A percentile compares a stretch with the other conserved stretches of the same genome.
phyloP scores from a whole-genome alignment of 2,797 vertebrate species.

The Lophius americanus region DNA sequence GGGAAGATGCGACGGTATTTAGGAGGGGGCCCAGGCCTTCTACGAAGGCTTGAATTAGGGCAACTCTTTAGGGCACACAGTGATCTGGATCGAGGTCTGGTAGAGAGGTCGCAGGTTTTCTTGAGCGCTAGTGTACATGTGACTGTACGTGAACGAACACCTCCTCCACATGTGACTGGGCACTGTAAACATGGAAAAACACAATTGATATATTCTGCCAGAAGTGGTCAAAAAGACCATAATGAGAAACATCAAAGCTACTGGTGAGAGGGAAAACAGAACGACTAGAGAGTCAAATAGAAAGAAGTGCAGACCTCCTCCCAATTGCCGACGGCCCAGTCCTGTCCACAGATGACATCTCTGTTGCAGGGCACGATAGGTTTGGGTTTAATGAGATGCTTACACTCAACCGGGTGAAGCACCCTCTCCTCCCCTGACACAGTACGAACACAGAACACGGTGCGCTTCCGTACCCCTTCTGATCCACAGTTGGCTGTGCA shows the following conservation, averaged over 20 bases:
- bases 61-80: constrained; percentile 93
- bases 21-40: constrained; percentile 64
- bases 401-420: constrained; percentile 86
- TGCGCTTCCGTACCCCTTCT: constrained; percentile 87
- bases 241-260: neutral
- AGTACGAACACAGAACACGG: constrained; percentile 91
- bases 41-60: constrained; percentile 69
- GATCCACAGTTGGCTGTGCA: constrained; percentile 90
- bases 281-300: neutral
- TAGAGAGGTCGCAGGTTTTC: constrained; percentile 82
- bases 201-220: neutral
- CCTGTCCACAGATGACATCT: constrained; percentile 89
- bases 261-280: neutral
- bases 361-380: constrained; percentile 89
- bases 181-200: constrained; percentile 82
- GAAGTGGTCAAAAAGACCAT: neutral
- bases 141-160: constrained; percentile 87
- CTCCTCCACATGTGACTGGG: constrained; percentile 92
- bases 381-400: constrained; percentile 92
- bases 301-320: constrained; percentile 81
- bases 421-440: constrained; percentile 91
- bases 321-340: constrained; percentile 93
- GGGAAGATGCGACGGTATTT: constrained; percentile 61
- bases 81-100: constrained; percentile 89
- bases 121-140: constrained; percentile 82